Evolutionary conservation across 2,113 vertebrate genomes (phyloP).

Genomic region (Anolis sagrei): DNA sequence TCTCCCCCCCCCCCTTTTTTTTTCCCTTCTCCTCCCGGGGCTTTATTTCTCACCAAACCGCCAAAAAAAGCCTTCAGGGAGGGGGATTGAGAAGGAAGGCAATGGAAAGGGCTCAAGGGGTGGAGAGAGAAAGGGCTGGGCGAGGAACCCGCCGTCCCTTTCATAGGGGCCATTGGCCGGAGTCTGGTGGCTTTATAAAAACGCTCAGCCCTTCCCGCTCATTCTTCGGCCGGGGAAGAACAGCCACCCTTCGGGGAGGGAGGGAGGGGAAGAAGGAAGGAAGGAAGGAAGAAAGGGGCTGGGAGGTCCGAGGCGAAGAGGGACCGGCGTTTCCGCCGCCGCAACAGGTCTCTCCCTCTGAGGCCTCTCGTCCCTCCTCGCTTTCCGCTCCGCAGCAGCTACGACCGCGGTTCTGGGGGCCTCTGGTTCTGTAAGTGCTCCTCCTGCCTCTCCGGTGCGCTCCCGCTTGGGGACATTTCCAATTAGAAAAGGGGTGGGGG

Average conservation of each 20-base stretch:
- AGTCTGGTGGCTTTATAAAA: constrained; percentile 30
- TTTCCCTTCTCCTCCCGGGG: constrained; percentile 70
- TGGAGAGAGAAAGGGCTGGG: constrained; percentile 1
- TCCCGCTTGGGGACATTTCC: too few relatives aligned
- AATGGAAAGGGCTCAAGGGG: constrained; percentile 41
- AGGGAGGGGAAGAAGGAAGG: background rate
- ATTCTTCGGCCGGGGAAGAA: constrained; percentile 35
- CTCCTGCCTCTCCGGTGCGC: too few relatives aligned
- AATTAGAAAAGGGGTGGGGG: too few relatives aligned
- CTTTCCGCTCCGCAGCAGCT: constrained; percentile 23
- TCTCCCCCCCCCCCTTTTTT: constrained; percentile 25
- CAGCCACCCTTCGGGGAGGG: background rate
- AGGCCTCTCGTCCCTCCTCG: constrained; percentile 83
- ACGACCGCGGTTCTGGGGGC: too few relatives aligned
- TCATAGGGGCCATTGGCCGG: constrained; percentile 66
- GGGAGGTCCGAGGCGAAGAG: background rate
- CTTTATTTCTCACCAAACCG: constrained; percentile 88
- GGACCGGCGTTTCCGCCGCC: too few relatives aligned
- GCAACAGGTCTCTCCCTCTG: background rate
- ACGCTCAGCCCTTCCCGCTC: constrained; percentile 49
- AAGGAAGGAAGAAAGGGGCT: background rate
- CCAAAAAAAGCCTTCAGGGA: constrained; percentile 77
- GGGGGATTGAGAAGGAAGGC: constrained; percentile 48
- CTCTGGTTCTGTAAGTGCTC: too few relatives aligned
- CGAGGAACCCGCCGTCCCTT: constrained; percentile 60